Evolutionary conservation across 2,888 invertebrate species (phyloP).

Genomic region (Pegoplata infirma): DNA sequence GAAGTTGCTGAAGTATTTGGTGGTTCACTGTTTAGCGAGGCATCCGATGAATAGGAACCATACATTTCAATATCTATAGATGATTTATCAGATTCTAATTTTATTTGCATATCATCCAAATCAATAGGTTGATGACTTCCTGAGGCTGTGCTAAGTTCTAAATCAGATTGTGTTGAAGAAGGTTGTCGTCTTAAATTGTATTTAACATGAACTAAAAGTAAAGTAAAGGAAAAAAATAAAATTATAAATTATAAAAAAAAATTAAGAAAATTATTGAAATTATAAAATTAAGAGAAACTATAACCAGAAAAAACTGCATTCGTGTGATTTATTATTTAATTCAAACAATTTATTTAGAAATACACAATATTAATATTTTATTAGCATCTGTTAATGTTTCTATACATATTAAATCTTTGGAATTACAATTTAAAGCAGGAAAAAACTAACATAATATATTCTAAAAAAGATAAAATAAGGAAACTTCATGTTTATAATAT

Average conservation of each 20-base stretch:
- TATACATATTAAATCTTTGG: background rate
- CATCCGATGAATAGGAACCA: conserved; percentile 48
- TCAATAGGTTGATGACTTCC: conserved; percentile 25
- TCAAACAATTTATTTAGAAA: background rate
- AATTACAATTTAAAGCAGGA: background rate
- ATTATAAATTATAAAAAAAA: conserved; percentile 1
- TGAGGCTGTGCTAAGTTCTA: conserved; percentile 23
- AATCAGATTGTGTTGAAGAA: conserved; percentile 3
- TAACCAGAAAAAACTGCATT: no score
- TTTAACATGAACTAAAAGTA: conserved; percentile 48
- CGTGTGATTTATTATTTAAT: background rate
- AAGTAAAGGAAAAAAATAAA: background rate
- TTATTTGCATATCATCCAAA: conserved; percentile 48
- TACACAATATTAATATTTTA: background rate
- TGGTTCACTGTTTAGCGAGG: conserved; percentile 30
- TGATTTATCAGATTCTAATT: conserved; percentile 53
- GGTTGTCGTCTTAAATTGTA: conserved; percentile 50
- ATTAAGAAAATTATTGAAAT: no score
- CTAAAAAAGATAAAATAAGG: background rate
- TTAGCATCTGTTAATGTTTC: background rate
- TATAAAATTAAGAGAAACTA: no score
- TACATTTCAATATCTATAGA: conserved; percentile 53
- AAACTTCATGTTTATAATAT: background rate
- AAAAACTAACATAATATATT: background rate
- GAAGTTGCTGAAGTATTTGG: background rate